Evolutionary conservation across 2,113 vertebrate species (phyloP).

Genomic region (Hippocampus comes): DNA sequence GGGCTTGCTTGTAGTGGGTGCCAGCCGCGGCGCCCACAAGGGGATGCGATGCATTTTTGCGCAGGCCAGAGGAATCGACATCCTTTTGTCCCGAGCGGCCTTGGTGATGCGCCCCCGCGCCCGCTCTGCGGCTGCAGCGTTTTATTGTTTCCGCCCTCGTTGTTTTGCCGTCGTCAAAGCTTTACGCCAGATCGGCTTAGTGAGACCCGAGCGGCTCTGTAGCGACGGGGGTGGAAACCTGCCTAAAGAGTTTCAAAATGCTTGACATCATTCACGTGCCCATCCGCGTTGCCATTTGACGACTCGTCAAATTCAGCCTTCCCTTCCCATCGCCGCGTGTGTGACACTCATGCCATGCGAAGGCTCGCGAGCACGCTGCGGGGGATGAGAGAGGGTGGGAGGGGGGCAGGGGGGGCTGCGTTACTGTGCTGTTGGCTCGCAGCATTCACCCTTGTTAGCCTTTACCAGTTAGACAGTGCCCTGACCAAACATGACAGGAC

Average conservation of each 20-base stretch:
- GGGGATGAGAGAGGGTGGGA: neutral
- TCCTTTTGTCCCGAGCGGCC: constrained; percentile 44
- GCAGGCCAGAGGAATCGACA: constrained; percentile 58
- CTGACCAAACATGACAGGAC: constrained; percentile 77
- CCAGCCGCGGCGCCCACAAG: constrained; percentile 35
- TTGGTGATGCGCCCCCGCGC: constrained; percentile 26
- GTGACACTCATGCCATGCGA: constrained; percentile 73
- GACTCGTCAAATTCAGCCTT: constrained; percentile 56
- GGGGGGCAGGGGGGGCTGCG: neutral
- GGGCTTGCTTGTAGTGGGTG: constrained; percentile 35
- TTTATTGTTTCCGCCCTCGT: constrained; percentile 10
- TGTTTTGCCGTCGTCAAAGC: constrained; percentile 13
- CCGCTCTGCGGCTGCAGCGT: neutral
- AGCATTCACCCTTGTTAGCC: constrained; percentile 72
- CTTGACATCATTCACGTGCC: neutral
- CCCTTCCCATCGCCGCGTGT: constrained; percentile 56
- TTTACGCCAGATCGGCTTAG: constrained; percentile 1
- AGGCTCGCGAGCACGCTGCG: constrained; percentile 55
- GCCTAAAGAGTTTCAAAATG: constrained; percentile 3
- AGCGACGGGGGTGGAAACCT: neutral
- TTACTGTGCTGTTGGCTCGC: constrained; percentile 60
- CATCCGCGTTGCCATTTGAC: neutral
- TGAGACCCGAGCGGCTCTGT: neutral
- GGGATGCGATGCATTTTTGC: constrained; percentile 45
- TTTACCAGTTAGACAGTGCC: constrained; percentile 66